Percentiles rank a stretch among this genome's conserved stretches.
Conservation (phyloP, 2,797 vertebrate species). For the Karalla daura region DNA sequence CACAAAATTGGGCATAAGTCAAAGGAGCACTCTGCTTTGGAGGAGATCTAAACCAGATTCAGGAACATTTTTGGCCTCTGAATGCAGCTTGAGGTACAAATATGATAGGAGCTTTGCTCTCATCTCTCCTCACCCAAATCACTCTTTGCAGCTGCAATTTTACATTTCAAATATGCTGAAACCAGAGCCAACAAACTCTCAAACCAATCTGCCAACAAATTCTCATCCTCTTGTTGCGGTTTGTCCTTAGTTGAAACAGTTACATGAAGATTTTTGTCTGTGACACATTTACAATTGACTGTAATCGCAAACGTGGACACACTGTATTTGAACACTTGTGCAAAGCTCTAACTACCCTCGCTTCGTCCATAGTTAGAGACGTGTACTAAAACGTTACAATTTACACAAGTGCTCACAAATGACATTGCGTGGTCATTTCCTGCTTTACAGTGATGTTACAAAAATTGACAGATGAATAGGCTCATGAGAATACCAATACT, state of each 20-base stretch:
- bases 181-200: not conserved
- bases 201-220: not conserved
- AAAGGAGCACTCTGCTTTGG: no score
- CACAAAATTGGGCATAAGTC: no score
- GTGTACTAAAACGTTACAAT: not conserved
- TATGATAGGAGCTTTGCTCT: no score
- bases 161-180: not conserved
- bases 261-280: not conserved
- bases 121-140: not conserved
- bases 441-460: slow-evolving; percentile 26
- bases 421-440: not conserved
- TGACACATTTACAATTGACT: not conserved
- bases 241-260: not conserved
- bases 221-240: not conserved
- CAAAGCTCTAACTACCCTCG: not conserved
- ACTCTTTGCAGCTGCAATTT: not conserved
- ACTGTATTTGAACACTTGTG: not conserved
- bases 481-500: slow-evolving; percentile 39
- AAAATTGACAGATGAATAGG: slow-evolving; percentile 25
- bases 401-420: slow-evolving; percentile 5
- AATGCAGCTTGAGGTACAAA: no score
- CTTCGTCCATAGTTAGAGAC: not conserved
- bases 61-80: no score
- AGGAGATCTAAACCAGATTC: no score
- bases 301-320: not conserved